These are phyloP conservation scores for Clarias batrachus DNA, from an alignment of 2,113 vertebrate species.

Conservation along the genomic window DNA sequence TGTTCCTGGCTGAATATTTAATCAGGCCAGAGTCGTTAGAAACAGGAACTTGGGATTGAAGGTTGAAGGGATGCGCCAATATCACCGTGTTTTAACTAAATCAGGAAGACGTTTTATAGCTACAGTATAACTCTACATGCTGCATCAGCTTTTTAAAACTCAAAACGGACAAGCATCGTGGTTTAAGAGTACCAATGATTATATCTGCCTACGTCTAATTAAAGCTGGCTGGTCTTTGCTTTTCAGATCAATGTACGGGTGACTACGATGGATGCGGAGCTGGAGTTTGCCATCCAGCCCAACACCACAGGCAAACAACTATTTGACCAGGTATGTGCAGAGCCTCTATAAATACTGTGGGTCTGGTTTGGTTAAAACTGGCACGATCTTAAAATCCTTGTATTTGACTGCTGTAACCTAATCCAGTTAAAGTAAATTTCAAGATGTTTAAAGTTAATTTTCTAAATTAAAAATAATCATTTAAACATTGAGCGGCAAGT, in stretches of 20 bases:
- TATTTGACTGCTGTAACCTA: background rate
- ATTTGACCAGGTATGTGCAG: conserved; percentile 86
- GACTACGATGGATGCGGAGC: conserved; percentile 96
- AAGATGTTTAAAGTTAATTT: background rate
- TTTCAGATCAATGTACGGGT: conserved; percentile 92
- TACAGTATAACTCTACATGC: too few relatives aligned
- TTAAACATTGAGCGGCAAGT: too few relatives aligned
- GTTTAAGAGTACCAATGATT: background rate
- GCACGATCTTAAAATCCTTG: background rate
- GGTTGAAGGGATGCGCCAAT: background rate
- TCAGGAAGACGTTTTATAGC: background rate
- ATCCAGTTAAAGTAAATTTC: too few relatives aligned
- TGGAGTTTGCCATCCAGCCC: conserved; percentile 97
- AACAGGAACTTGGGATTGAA: background rate
- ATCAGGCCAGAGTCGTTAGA: background rate
- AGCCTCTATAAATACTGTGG: too few relatives aligned
- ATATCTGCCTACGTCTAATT: too few relatives aligned
- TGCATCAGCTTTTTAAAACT: too few relatives aligned
- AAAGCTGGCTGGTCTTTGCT: conserved; percentile 13
- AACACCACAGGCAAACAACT: conserved; percentile 96
- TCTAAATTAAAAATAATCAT: background rate
- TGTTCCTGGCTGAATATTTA: background rate
- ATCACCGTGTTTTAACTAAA: background rate
- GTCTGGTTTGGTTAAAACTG: background rate
- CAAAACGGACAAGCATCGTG: background rate